Evolutionary conservation across 2,888 invertebrate species (phyloP).

Genomic region (Alcis repandata): DNA sequence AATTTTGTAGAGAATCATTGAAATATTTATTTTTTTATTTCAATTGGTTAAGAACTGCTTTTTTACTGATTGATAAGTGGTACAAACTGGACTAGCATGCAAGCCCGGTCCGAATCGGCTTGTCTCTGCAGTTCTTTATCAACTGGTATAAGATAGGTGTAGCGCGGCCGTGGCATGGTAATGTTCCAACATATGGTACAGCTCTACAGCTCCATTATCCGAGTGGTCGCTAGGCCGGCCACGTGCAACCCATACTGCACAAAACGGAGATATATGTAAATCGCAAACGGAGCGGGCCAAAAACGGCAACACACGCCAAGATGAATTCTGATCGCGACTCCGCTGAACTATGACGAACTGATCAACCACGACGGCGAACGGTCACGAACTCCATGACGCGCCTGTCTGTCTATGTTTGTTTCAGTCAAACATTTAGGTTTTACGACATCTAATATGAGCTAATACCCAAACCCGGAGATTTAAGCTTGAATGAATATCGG

Average conservation of each 20-base stretch:
- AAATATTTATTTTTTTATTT: too few relatives aligned
- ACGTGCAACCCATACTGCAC: constrained; percentile 66
- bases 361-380: constrained; percentile 47
- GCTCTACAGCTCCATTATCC: constrained; percentile 57
- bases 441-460: constrained; percentile 2
- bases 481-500: not conserved
- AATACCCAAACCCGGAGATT: not conserved
- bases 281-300: constrained; percentile 66
- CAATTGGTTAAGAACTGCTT: too few relatives aligned
- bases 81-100: too few relatives aligned
- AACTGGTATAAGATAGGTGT: not conserved
- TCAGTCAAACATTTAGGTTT: constrained; percentile 9
- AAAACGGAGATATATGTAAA: constrained; percentile 76
- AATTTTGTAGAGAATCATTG: too few relatives aligned
- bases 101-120: not conserved
- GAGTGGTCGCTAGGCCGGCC: constrained; percentile 61
- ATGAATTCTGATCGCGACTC: constrained; percentile 58
- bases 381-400: constrained; percentile 53
- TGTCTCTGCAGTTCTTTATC: not conserved
- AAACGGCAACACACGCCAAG: constrained; percentile 63
- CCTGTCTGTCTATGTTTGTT: constrained; percentile 37
- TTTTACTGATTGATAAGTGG: too few relatives aligned
- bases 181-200: constrained; percentile 61
- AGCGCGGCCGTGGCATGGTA: constrained; percentile 56
- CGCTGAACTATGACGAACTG: constrained; percentile 61